Conservation (phyloP, 2,797 vertebrate species). For the Lacerta viridis region DNA sequence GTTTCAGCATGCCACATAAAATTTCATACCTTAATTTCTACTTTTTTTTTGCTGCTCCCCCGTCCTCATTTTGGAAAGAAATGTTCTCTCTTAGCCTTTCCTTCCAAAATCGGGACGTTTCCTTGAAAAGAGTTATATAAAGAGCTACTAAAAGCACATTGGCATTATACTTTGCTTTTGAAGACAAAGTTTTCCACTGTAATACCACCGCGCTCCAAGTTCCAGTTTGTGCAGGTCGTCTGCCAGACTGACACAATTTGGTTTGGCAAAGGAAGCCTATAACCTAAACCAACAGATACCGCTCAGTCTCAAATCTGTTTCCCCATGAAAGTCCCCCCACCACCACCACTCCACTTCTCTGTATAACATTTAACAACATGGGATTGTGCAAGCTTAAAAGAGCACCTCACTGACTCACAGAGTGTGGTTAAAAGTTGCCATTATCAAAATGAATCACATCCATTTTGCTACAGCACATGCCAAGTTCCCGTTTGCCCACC, state of each 20-base stretch:
- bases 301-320: constrained; percentile 46
- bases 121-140: constrained; percentile 49
- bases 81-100: constrained; percentile 54
- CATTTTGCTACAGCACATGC: constrained; percentile 28
- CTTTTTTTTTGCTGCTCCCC: not conserved
- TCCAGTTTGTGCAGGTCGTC: constrained; percentile 3
- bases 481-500: constrained; percentile 24
- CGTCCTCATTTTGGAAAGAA: not conserved
- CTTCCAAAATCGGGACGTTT: not conserved
- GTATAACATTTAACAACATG: constrained; percentile 19
- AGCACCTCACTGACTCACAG: not conserved
- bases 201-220: constrained; percentile 1
- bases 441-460: constrained; percentile 45
- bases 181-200: constrained; percentile 48
- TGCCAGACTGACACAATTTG: constrained; percentile 39
- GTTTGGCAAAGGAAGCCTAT: constrained; percentile 35
- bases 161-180: constrained; percentile 47
- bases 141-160: constrained; percentile 57
- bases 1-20: not conserved
- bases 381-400: not conserved
- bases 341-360: constrained; percentile 23
- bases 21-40: constrained; percentile 1
- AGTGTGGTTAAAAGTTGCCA: constrained; percentile 10
- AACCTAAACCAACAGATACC: constrained; percentile 30
- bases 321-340: not conserved